Evolutionary conservation across 1,140 invertebrate species (phyloP), one percentile per base, ranked within the genome.

Genomic region (Elymnias hypermnestra): DNA sequence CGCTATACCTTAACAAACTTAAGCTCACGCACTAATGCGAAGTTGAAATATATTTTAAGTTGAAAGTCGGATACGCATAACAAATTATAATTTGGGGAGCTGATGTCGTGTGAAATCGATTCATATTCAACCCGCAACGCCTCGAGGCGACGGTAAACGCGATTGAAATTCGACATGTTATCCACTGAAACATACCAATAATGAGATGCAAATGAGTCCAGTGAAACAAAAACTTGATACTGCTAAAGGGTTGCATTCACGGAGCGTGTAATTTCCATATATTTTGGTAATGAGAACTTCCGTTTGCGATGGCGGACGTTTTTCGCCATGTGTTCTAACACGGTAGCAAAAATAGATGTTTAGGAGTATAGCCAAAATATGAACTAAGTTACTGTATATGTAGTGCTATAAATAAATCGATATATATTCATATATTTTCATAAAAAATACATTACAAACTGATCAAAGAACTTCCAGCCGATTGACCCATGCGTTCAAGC

Each of bases 261-360:
- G 60, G 56, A 69, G 59, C 40, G 57, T 48, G 58, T 66, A 68
- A 76, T 83, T 79, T 79, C 65, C 75, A 83, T 78, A 72, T 63
- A 78, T 78, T 81, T 76, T 72, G 72, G 68, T 76, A 72, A 75
- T 77, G 76, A 64, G 52, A 70, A 76, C 75, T 79, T 79, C 78
- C 75, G 75, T 78, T 65, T 62, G 37, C 44, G 60, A 53, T 50
- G 46, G 39, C 53, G 71, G 67, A 65, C 63, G 64, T 76, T 63
- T 72, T 72, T 68, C 62, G 72, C 25, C 18, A 19, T 13, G 26
- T 7, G 12, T 29, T 29, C 26, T 9, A 13, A 33, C 29, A 15
- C 29, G 29, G 29, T 33, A 33, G 29, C 29, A 17, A n/a, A n/a
- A n/a, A n/a, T n/a, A n/a, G n/a, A n/a, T n/a, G n/a, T n/a, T n/a